Evolutionary conservation across 2,113 vertebrate genomes (phyloP), one percentile per base, ranked within the genome.

Genomic region (Anarhynchus alexandrinus): DNA sequence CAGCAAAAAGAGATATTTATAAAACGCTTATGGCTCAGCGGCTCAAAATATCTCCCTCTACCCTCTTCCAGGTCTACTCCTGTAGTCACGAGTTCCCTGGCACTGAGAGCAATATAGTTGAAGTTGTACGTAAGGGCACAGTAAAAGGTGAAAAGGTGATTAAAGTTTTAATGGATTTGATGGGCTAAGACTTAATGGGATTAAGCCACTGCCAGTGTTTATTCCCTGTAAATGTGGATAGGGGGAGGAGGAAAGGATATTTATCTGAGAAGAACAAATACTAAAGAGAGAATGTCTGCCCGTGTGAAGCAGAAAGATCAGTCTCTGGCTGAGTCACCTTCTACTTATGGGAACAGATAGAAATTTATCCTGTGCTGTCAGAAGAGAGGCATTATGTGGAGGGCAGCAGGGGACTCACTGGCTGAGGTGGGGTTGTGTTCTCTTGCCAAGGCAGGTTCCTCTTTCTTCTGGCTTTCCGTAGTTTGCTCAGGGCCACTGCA

Each of bases 401-500:
- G 79, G 42, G 55, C 71, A 81, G 43, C 38, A 76, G 70, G 61
- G 42, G 38, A 97, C 98, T 97, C 92, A 98, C 98, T 51, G 90
- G 91, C 88, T 86, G 96, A 55, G 82, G 80, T 51, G 77, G 6
- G 47, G 74, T 15, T 67, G 7, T 49, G 36, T 92, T 52, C 74
- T 61, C 88, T 65, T 0, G 27, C 14, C 0, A 8, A 88, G 72
- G 65, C 43, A 25, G 43, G 20, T 15, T 90, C 18, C 58, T 11
- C 32, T 94, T 90, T 52, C 81, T 93, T 38, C 45, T 94, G 85
- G 65, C 93, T 54, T 92, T 96, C n/a, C 57, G 96, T 34, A 96
- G 96, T 70, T 97, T 97, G 74, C 97, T 98, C 73, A 99, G 97
- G 20, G 98, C 98, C 32, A 98, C 98, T 22, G 99, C 98, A 91